Conservation (phyloP, 30 jellyfish, hydroid and myxozoan genomes). For the Aurelia aurita complex sp. Pacific region DNA sequence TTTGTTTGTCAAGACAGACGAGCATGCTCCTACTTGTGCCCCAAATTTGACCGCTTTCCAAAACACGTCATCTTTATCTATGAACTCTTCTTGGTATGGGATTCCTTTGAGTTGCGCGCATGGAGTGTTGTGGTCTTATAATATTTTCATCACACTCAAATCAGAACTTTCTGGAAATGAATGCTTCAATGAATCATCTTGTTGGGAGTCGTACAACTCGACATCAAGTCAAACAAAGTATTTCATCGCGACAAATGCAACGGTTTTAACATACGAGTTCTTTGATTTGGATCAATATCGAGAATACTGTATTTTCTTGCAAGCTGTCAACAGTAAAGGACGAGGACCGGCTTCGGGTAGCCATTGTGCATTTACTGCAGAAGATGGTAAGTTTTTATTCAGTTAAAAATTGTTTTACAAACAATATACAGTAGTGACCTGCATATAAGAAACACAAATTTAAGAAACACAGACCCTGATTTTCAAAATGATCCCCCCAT, state of each 20-base stretch:
- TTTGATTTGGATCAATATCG: conserved; percentile 29
- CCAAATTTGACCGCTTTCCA: conserved; percentile 18
- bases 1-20: conserved; percentile 30
- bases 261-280: neutral
- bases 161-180: conserved; percentile 11
- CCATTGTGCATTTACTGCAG: conserved; percentile 42
- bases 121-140: conserved; percentile 30
- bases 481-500: too few relatives aligned
- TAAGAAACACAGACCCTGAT: too few relatives aligned
- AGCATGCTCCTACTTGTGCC: conserved; percentile 73
- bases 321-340: conserved; percentile 61
- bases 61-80: conserved; percentile 31
- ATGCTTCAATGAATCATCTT: conserved; percentile 27
- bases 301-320: conserved; percentile 34
- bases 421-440: too few relatives aligned
- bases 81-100: conserved; percentile 34
- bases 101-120: conserved; percentile 47
- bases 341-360: conserved; percentile 49
- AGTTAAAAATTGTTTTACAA: too few relatives aligned
- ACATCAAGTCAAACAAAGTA: conserved; percentile 1
- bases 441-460: too few relatives aligned
- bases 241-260: conserved; percentile 6
- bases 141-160: conserved; percentile 23
- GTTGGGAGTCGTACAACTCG: conserved; percentile 21
- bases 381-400: conserved; percentile 50